Evolutionary conservation across 1,140 invertebrate species (phyloP).

Genomic region (Bathynomus jamesi): DNA sequence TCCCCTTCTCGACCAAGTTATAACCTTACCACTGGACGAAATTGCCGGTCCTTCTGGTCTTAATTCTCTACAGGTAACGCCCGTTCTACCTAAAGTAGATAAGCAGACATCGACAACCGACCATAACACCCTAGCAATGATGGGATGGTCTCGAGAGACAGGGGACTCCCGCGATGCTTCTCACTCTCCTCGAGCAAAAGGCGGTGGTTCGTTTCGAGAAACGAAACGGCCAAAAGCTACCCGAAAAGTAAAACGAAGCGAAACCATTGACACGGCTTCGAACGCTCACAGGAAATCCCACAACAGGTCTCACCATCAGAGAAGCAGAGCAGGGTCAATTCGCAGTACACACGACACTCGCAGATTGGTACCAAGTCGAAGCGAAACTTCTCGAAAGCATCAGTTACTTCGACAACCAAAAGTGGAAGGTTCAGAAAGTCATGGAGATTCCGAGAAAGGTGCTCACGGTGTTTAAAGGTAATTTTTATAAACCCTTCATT

Average conservation of each 20-base stretch:
- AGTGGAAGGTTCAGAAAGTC: conserved; percentile 46
- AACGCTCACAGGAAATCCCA: conserved; percentile 50
- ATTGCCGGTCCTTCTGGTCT: conserved; percentile 8
- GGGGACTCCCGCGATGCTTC: conserved; percentile 24
- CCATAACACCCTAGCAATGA: conserved; percentile 12
- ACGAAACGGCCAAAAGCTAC: conserved; percentile 17
- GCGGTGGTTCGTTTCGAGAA: conserved; percentile 32
- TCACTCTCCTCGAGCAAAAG: not conserved
- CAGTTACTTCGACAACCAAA: conserved; percentile 64
- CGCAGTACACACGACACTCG: conserved; percentile 16
- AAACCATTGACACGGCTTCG: conserved; percentile 47
- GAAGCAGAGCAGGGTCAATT: conserved; percentile 15
- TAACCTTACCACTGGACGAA: not conserved
- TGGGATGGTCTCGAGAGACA: conserved; percentile 24
- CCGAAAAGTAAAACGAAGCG: conserved; percentile 31
- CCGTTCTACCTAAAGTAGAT: conserved; percentile 20
- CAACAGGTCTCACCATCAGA: conserved; percentile 56
- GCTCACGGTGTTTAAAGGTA: no score
- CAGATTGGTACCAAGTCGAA: conserved; percentile 39
- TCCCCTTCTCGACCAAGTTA: conserved; percentile 11
- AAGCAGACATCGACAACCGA: conserved; percentile 36
- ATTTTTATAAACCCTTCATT: no score
- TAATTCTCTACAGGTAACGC: not conserved
- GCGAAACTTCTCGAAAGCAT: conserved; percentile 61
- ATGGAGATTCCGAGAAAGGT: conserved; percentile 13